Base-by-base conservation (phyloP, 2,113 vertebrate species). In the Tachuris rubrigastra region DNA sequence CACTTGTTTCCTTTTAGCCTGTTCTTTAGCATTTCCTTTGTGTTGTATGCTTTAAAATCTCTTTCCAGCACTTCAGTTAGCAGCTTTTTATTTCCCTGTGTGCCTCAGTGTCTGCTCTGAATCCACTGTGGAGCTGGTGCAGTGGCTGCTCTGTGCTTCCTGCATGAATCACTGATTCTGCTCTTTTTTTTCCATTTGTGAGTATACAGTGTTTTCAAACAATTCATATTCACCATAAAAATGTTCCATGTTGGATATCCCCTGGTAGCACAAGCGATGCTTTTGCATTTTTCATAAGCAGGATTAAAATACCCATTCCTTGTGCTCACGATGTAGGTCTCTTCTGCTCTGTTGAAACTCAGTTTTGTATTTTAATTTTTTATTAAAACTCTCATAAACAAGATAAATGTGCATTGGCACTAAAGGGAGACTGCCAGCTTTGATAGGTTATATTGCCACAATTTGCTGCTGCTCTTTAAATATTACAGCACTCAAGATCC, bases 351-450 rank as follows among this genome's bases (percentile, higher is more conserved):
- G 68, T 85, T 12, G 68, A 94, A 97, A 95, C 69, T 92, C 42
- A 14, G 62, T 96, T 98, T 95, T 91, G 72, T 94, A 56, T 97
- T 97, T 96, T 96, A 85, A 91, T 96, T 98, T 98, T 98, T 98
- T 96, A 97, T 97, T 97, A 97, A 96, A 97, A 87, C 72, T 96
- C 87, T 94, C 93, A 88, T 89, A 96, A 97, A 95, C 87, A 84
- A 95, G 94, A 96, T 93, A 94, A 97, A 96, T n/a, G 69, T 55
- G 86, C 53, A 21, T 94, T 8, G 5, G 67, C 47, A 27, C 78
- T 89, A 67, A 87, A 84, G 76, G 73, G 58, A 90, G 53, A 58
- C 89, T 72, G 69, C 53, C 27, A 31, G 46, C 66, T 94, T 91
- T 92, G 80, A 69, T 91, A 95, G 86, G 86, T 90, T 90, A 46